A percentile compares a stretch with the other conserved stretches of the same genome.
These are phyloP conservation scores for Octodon degus DNA, from an alignment of 2,113 vertebrate genomes.

Conservation along the genomic window DNA sequence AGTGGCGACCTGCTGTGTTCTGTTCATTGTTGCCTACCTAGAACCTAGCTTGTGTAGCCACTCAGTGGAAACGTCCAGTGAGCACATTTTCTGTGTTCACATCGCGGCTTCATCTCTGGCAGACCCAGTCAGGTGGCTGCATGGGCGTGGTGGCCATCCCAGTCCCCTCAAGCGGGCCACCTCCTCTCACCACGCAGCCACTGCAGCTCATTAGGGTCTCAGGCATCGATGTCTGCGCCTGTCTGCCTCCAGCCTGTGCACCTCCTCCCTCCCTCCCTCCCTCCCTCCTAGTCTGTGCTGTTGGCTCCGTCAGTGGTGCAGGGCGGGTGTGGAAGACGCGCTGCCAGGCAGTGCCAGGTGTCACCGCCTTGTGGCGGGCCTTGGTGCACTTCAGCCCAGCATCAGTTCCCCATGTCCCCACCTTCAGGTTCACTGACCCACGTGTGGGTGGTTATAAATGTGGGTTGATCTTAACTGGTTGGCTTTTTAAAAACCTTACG, in stretches of 20 bases:
- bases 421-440: background rate
- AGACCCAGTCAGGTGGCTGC: background rate
- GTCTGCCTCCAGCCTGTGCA: background rate
- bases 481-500: background rate
- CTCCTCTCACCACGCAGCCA: background rate
- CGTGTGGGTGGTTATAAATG: background rate
- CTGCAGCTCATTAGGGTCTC: background rate
- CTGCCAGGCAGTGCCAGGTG: background rate
- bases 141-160: background rate
- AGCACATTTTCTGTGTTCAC: background rate
- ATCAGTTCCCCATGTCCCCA: background rate
- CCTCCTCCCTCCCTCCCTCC: too few species aligned
- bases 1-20: background rate
- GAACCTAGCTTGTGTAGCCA: background rate
- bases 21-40: background rate
- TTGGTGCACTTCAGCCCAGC: background rate
- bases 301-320: background rate
- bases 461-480: background rate
- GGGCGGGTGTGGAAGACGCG: rapidly evolving
- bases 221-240: background rate
- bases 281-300: background rate
- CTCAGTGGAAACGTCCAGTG: background rate
- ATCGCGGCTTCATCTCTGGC: background rate
- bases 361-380: background rate
- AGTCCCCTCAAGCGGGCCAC: rapidly evolving